These are phyloP conservation scores for Mnemiopsis leidyi DNA, from an alignment of 37 sponge, comb jelly and placozoan species.

Conservation along the genomic window DNA sequence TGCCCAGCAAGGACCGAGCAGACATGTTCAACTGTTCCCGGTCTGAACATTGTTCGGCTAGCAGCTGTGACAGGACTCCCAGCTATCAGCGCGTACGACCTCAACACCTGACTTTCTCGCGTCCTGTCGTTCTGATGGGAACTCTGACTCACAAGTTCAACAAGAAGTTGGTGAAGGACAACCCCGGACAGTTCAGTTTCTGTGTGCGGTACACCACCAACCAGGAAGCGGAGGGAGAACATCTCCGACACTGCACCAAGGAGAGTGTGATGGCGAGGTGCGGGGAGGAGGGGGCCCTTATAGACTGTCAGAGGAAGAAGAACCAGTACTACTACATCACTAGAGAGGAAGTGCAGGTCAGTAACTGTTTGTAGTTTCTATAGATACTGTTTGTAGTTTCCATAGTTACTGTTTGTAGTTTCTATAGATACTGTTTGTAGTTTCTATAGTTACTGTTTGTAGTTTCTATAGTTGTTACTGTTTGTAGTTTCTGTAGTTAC, in stretches of 20 bases:
- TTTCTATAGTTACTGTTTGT: too few relatives aligned
- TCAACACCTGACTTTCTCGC: background rate
- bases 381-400: too few relatives aligned
- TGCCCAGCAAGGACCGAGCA: slow-evolving; percentile 27
- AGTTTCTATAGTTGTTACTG: too few relatives aligned
- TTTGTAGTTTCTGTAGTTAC: too few relatives aligned
- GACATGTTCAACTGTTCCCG: slow-evolving; percentile 36
- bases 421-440: too few relatives aligned
- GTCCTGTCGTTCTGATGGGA: background rate
- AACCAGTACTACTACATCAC: slow-evolving; percentile 18
- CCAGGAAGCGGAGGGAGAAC: background rate
- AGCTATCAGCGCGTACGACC: background rate
- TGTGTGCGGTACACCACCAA: slow-evolving; percentile 8
- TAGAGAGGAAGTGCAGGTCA: background rate
- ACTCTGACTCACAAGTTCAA: background rate
- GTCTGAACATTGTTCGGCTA: background rate
- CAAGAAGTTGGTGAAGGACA: slow-evolving; percentile 9
- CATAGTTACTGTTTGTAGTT: too few relatives aligned
- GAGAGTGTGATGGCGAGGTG: slow-evolving; percentile 3
- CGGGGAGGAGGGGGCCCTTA: slow-evolving; percentile 1
- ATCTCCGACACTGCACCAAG: background rate
- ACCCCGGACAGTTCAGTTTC: slow-evolving; percentile 20
- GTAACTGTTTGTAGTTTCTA: too few relatives aligned
- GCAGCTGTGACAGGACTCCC: background rate
- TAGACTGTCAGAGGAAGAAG: slow-evolving; percentile 40